Percentiles rank a stretch among this genome's conserved stretches.
These are phyloP conservation scores for Chymomyza fuscimana DNA, from an alignment of 2,888 invertebrate genomes.

Conservation along the genomic window DNA sequence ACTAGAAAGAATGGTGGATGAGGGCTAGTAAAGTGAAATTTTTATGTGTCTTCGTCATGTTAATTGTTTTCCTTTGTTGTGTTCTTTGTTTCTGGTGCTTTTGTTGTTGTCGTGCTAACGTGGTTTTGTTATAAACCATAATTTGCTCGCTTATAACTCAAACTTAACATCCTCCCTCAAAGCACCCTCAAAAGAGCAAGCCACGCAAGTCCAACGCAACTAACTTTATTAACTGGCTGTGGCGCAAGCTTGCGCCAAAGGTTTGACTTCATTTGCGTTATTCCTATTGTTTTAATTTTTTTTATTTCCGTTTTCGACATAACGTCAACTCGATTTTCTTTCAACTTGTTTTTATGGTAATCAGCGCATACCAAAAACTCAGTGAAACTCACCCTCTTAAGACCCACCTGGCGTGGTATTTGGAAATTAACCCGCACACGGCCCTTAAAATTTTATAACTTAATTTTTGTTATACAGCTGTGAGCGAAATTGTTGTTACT, in stretches of 20 bases:
- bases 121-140: conserved; percentile 56
- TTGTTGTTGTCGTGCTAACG: conserved; percentile 6
- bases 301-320: conserved; percentile 68
- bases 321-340: conserved; percentile 20
- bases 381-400: conserved; percentile 40
- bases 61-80: conserved; percentile 66
- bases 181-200: too few relatives aligned
- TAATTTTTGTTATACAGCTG: conserved; percentile 60
- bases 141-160: conserved; percentile 66
- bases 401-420: conserved; percentile 58
- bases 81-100: conserved; percentile 24
- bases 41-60: conserved; percentile 73
- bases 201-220: conserved; percentile 51
- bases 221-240: conserved; percentile 66
- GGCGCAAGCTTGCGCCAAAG: conserved; percentile 17
- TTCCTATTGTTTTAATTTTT: conserved; percentile 64
- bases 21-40: conserved; percentile 39
- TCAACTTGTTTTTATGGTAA: conserved; percentile 65
- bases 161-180: conserved; percentile 39
- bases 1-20: background rate
- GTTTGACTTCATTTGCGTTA: conserved; percentile 67
- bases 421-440: conserved; percentile 67
- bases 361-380: conserved; percentile 51
- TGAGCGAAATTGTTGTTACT: conserved; percentile 32
- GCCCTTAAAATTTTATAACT: conserved; percentile 74